These are phyloP conservation scores for Hippoglossus hippoglossus DNA, from an alignment of 2,797 vertebrate species.

Conservation along the genomic window DNA sequence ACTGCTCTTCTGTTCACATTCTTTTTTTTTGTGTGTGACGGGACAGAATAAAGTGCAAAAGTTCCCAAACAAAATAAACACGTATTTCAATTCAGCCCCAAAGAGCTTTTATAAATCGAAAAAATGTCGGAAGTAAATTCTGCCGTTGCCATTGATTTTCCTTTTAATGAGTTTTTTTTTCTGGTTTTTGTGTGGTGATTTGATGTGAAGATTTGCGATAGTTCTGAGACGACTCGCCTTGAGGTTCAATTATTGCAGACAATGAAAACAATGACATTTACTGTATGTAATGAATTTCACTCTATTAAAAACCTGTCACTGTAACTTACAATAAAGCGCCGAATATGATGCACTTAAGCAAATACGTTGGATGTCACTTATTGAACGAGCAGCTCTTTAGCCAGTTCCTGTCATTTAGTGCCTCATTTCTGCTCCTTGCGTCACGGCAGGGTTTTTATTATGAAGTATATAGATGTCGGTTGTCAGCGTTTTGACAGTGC, in stretches of 20 bases:
- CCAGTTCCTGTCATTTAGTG: slow-evolving; percentile 40
- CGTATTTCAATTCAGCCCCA: slow-evolving; percentile 36
- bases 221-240: slow-evolving; percentile 29
- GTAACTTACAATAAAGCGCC: slow-evolving; percentile 8
- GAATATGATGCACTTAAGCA: slow-evolving; percentile 33
- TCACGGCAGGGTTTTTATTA: slow-evolving; percentile 41
- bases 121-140: slow-evolving; percentile 50
- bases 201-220: slow-evolving; percentile 48
- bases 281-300: slow-evolving; percentile 21
- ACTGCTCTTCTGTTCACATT: slow-evolving; percentile 67
- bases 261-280: slow-evolving; percentile 24
- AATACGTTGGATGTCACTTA: slow-evolving; percentile 33
- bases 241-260: slow-evolving; percentile 55
- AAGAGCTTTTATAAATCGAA: slow-evolving; percentile 46
- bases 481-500: slow-evolving; percentile 64
- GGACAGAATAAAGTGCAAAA: slow-evolving; percentile 31
- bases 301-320: slow-evolving; percentile 42
- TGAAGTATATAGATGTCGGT: slow-evolving; percentile 48
- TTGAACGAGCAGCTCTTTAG: slow-evolving; percentile 31
- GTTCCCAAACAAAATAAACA: slow-evolving; percentile 23
- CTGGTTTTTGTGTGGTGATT: slow-evolving; percentile 48
- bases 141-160: slow-evolving; percentile 67
- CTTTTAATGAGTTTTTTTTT: slow-evolving; percentile 67
- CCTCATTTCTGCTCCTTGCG: slow-evolving; percentile 39
- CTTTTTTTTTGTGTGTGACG: slow-evolving; percentile 29